Evolutionary conservation across 2,888 invertebrate genomes (phyloP).

Genomic region (Gisinianus flammeolus): DNA sequence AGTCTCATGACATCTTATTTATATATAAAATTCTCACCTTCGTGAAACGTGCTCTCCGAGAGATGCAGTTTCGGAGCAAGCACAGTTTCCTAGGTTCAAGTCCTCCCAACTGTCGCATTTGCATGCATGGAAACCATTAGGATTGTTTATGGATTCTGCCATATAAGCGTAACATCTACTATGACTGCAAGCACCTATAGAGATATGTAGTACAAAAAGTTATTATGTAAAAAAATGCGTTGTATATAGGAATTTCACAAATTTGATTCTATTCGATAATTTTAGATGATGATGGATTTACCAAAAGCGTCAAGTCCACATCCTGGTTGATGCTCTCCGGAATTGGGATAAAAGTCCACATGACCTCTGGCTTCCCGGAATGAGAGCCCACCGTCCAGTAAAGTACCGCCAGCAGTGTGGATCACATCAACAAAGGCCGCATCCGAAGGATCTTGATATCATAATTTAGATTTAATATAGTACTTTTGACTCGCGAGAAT

Average conservation of each 20-base stretch:
- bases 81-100: conserved; percentile 42
- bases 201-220: too few species aligned
- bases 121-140: conserved; percentile 46
- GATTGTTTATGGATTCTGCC: conserved; percentile 45
- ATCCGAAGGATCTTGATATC: conserved; percentile 70
- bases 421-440: conserved; percentile 62
- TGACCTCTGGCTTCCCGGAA: conserved; percentile 42
- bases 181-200: conserved; percentile 54
- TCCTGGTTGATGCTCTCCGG: conserved; percentile 52
- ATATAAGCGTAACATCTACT: conserved; percentile 47
- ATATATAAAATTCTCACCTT: conserved; percentile 9
- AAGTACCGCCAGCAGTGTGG: conserved; percentile 40
- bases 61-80: conserved; percentile 29
- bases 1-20: too few species aligned
- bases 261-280: too few species aligned
- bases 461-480: too few species aligned
- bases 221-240: too few species aligned
- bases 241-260: too few species aligned
- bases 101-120: conserved; percentile 50
- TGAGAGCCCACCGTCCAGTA: conserved; percentile 33
- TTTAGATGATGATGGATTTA: too few species aligned
- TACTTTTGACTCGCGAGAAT: too few species aligned
- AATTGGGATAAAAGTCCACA: conserved; percentile 53
- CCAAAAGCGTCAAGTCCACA: conserved; percentile 44
- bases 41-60: conserved; percentile 45